These are phyloP conservation scores for Neoscelio sp. DNA, from an alignment of 2,888 invertebrate species.

Conservation along the genomic window DNA sequence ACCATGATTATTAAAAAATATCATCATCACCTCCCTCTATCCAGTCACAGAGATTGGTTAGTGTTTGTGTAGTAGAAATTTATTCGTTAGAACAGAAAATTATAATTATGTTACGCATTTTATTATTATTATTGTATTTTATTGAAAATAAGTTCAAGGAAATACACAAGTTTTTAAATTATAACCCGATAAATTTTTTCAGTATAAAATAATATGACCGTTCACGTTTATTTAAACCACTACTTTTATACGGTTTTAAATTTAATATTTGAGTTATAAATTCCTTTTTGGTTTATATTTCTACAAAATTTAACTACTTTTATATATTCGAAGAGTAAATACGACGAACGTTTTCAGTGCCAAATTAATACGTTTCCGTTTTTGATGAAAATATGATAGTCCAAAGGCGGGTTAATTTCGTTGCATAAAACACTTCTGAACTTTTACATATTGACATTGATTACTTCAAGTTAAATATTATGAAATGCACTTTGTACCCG, in stretches of 20 bases:
- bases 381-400: constrained; percentile 33
- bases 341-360: constrained; percentile 47
- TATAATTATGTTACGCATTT: no score
- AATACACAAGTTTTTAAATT: no score
- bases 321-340: constrained; percentile 32
- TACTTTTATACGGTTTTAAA: constrained; percentile 31
- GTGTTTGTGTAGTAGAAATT: no score
- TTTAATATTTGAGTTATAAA: constrained; percentile 47
- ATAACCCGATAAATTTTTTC: no score
- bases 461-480: constrained; percentile 54
- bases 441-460: constrained; percentile 56
- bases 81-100: no score
- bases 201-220: no score
- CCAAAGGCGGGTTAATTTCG: constrained; percentile 49
- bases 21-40: no score
- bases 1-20: no score
- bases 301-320: constrained; percentile 35
- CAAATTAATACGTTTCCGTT: constrained; percentile 50
- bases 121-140: no score
- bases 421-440: constrained; percentile 46
- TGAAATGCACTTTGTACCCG: constrained; percentile 42
- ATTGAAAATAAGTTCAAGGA: no score
- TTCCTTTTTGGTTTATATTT: constrained; percentile 23
- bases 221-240: background rate
- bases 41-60: no score